Conservation (phyloP, 2,888 invertebrate genomes). For the Lochmaea capreae region DNA sequence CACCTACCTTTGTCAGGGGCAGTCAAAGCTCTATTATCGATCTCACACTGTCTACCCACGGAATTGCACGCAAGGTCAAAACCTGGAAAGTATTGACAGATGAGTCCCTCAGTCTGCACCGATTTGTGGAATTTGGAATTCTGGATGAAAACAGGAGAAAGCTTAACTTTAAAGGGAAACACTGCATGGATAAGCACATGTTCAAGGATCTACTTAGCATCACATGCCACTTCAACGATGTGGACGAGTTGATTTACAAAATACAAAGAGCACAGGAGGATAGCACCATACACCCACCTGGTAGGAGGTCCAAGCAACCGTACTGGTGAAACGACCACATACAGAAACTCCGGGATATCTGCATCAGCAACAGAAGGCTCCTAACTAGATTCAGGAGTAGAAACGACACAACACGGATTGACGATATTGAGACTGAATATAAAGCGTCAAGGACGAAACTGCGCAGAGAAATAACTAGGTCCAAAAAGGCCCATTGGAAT, state of each 20-base stretch:
- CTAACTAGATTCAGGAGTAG: background rate
- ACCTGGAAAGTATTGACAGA: slow-evolving; percentile 1
- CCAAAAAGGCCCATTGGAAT: slow-evolving; percentile 22
- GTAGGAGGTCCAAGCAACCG: background rate
- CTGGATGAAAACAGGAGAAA: background rate
- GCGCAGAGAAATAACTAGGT: slow-evolving; percentile 10
- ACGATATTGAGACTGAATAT: background rate
- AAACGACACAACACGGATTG: background rate
- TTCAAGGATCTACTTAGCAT: background rate
- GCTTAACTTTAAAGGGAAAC: background rate
- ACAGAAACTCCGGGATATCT: background rate
- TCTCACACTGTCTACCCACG: background rate
- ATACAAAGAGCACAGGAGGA: slow-evolving; percentile 12
- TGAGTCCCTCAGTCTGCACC: slow-evolving; percentile 15
- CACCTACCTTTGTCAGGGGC: slow-evolving; percentile 22
- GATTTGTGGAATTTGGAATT: slow-evolving; percentile 7
- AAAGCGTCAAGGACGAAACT: background rate
- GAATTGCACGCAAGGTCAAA: background rate
- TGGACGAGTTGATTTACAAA: background rate
- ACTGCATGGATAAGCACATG: background rate
- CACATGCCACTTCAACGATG: background rate
- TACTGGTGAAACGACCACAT: slow-evolving; percentile 15
- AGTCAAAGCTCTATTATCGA: slow-evolving; percentile 20
- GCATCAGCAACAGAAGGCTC: background rate
- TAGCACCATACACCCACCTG: background rate